Conservation (phyloP, 2,888 invertebrate genomes). For the Drosophila mayaguana region DNA sequence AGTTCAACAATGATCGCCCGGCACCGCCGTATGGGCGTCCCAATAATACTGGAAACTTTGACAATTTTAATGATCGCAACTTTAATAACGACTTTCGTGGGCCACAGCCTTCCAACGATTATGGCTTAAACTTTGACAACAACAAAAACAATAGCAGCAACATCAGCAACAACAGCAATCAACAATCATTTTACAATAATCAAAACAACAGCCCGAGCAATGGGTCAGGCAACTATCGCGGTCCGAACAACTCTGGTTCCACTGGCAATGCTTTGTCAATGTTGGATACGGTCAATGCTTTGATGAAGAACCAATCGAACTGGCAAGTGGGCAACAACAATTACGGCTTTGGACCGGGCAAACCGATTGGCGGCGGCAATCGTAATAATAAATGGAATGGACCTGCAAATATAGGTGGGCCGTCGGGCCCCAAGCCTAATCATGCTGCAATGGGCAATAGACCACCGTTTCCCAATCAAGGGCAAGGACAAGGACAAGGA, state of each 20-base stretch:
- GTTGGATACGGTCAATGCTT: constrained; percentile 41
- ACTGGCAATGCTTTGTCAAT: constrained; percentile 15
- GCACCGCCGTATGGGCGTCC: constrained; percentile 14
- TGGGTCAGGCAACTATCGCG: constrained; percentile 30
- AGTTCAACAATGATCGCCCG: constrained; percentile 33
- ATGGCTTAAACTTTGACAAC: constrained; percentile 14
- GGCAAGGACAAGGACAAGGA: constrained; percentile 2
- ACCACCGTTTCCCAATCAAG: constrained; percentile 4
- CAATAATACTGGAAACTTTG: constrained; percentile 26
- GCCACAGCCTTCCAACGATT: constrained; percentile 13
- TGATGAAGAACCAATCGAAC: constrained; percentile 31
- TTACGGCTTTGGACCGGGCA: constrained; percentile 17
- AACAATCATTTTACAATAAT: constrained; percentile 23
- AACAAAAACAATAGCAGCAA: constrained; percentile 32
- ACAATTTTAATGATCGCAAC: constrained; percentile 14
- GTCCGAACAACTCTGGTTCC: constrained; percentile 5
- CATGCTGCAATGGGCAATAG: constrained; percentile 20
- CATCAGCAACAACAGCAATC: constrained; percentile 15
- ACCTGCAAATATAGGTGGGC: background rate
- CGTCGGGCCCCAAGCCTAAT: background rate
- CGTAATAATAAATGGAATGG: constrained; percentile 21
- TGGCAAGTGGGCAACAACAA: constrained; percentile 50
- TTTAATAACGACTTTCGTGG: constrained; percentile 39
- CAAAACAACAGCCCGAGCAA: constrained; percentile 8
- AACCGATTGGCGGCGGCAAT: constrained; percentile 3